A percentile compares a stretch with the other conserved stretches of the same genome.
phyloP scores from a whole-genome alignment of 2,113 vertebrate genomes.

The Paedocypris sp. region DNA sequence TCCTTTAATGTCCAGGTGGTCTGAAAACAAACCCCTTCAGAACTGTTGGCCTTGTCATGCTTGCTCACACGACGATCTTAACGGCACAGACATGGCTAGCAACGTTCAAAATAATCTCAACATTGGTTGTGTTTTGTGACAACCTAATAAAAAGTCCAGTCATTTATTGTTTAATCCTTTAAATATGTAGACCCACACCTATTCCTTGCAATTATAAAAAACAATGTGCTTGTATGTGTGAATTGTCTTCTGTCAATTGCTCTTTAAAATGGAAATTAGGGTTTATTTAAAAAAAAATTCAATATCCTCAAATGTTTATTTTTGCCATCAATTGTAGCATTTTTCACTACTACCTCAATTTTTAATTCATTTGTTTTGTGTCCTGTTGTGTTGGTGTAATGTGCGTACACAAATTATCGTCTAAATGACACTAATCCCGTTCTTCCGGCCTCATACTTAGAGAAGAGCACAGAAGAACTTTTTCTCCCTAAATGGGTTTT shows the following conservation, averaged over 20 bases:
- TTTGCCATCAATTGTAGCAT: background rate
- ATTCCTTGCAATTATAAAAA: conserved; percentile 26
- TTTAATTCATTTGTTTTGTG: background rate
- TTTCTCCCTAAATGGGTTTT: conserved; percentile 90
- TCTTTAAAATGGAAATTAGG: too few species aligned
- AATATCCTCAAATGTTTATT: conserved; percentile 6
- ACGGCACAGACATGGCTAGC: too few species aligned
- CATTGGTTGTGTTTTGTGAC: too few species aligned
- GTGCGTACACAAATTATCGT: conserved; percentile 33
- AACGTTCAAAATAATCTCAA: too few species aligned
- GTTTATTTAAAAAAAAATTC: too few species aligned
- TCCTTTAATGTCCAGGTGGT: too few species aligned
- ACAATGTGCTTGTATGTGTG: conserved; percentile 33
- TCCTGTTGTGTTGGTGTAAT: conserved; percentile 14
- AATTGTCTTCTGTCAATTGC: conserved; percentile 6
- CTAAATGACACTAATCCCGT: conserved; percentile 35
- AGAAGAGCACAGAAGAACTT: conserved; percentile 89
- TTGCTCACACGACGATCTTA: too few species aligned
- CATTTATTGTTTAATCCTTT: conserved; percentile 1
- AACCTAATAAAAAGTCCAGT: too few species aligned
- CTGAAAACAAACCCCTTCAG: too few species aligned
- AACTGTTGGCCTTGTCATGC: too few species aligned
- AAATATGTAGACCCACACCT: conserved; percentile 14
- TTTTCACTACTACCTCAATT: background rate
- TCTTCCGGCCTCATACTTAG: conserved; percentile 56